Percentiles rank a stretch among this genome's conserved stretches.
phyloP scores from a whole-genome alignment of 92 coral and sea anemone genomes.

The Phenganax stokvisi region DNA sequence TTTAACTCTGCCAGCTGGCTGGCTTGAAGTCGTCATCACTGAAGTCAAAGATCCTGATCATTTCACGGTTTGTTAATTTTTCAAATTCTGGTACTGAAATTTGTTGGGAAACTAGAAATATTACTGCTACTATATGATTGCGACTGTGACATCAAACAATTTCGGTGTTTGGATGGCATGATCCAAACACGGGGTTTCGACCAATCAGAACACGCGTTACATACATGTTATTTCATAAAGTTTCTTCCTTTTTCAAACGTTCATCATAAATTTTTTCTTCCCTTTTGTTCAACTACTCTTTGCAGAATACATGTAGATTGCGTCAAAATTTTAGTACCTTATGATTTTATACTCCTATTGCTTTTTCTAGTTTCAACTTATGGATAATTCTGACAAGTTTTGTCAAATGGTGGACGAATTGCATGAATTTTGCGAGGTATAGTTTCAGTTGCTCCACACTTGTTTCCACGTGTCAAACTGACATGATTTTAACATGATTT shows the following conservation, averaged over 20 bases:
- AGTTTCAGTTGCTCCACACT: neutral
- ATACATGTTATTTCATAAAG: too few species aligned
- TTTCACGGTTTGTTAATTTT: constrained; percentile 60
- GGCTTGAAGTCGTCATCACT: constrained; percentile 72
- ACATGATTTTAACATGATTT: too few species aligned
- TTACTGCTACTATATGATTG: too few species aligned
- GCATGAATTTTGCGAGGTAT: constrained; percentile 53
- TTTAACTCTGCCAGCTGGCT: constrained; percentile 52
- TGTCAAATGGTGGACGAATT: constrained; percentile 43
- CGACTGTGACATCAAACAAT: too few species aligned
- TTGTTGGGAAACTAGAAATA: too few species aligned
- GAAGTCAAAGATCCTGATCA: constrained; percentile 63
- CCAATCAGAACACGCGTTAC: too few species aligned
- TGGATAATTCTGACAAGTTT: constrained; percentile 39
- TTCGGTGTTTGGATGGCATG: too few species aligned
- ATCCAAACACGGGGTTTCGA: too few species aligned
- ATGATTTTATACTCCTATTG: neutral
- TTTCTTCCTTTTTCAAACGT: neutral
- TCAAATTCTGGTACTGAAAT: neutral
- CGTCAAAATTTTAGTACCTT: neutral
- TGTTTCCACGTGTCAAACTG: too few species aligned
- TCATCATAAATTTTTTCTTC: neutral
- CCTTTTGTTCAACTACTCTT: neutral
- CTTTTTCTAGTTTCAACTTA: constrained; percentile 60
- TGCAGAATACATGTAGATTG: too few species aligned